Evolutionary conservation across 2,113 vertebrate species (phyloP).

Genomic region (Gobiocypris rarus): DNA sequence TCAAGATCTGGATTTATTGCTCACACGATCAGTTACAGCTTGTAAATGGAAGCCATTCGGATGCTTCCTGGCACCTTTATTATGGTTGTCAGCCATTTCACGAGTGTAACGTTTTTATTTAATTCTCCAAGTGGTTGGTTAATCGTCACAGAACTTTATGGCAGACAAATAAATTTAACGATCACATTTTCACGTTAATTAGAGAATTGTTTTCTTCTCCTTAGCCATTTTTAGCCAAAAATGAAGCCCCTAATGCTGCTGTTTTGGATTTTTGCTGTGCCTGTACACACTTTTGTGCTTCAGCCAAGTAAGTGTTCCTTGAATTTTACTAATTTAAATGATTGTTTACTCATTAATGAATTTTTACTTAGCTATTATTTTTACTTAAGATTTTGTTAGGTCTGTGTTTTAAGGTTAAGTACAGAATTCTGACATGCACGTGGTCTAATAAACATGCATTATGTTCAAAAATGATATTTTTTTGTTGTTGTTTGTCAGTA

Average conservation of each 20-base stretch:
- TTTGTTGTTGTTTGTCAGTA: too few relatives aligned
- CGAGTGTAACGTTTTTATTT: conserved; percentile 13
- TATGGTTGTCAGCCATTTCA: neutral
- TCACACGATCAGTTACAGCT: conserved; percentile 16
- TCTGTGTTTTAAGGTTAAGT: neutral
- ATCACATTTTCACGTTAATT: neutral
- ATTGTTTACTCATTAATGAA: neutral
- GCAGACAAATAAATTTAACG: neutral
- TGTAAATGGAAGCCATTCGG: conserved; percentile 19
- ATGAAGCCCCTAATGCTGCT: conserved; percentile 65
- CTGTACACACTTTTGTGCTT: conserved; percentile 53
- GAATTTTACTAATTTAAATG: neutral
- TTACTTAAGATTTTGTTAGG: neutral
- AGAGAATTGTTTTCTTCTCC: conserved; percentile 6
- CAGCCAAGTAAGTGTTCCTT: conserved; percentile 68
- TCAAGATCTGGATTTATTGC: conserved; percentile 10
- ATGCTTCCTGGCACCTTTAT: neutral
- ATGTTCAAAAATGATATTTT: neutral
- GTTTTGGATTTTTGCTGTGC: conserved; percentile 55
- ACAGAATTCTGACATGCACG: neutral
- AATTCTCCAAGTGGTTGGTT: neutral
- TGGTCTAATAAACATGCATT: neutral
- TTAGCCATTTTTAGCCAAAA: conserved; percentile 39
- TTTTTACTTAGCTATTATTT: neutral
- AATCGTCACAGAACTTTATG: neutral